These are phyloP conservation scores for Leistus spinibarbis DNA, from an alignment of 2,888 invertebrate genomes.

Conservation along the genomic window DNA sequence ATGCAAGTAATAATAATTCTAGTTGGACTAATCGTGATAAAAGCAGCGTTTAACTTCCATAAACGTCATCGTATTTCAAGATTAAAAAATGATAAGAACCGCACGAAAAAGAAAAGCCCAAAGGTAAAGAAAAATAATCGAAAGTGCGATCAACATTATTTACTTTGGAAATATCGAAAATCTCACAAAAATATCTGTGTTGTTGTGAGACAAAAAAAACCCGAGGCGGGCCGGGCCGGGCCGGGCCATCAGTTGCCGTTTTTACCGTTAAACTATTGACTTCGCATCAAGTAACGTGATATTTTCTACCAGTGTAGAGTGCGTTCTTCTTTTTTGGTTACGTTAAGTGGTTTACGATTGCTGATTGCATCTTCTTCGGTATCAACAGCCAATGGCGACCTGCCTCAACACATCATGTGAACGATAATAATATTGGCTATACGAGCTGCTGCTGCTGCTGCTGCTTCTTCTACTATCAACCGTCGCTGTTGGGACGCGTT, in stretches of 20 bases:
- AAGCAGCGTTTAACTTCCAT: slow-evolving; percentile 24
- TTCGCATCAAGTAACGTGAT: slow-evolving; percentile 36
- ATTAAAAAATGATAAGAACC: slow-evolving; percentile 29
- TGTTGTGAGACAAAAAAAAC: not conserved
- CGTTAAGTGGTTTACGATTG: slow-evolving; percentile 38
- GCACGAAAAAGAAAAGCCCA: slow-evolving; percentile 4
- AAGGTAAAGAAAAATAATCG: slow-evolving; percentile 23
- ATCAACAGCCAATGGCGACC: slow-evolving; percentile 11
- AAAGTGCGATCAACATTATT: slow-evolving; percentile 27
- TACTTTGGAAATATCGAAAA: slow-evolving; percentile 25
- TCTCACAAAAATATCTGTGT: slow-evolving; percentile 18
- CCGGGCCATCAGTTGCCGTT: slow-evolving; percentile 15
- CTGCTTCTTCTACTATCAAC: too few relatives aligned
- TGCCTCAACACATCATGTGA: slow-evolving; percentile 30
- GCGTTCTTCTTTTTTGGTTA: slow-evolving; percentile 27
- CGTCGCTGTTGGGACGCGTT: too few relatives aligned
- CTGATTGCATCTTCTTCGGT: slow-evolving; percentile 31
- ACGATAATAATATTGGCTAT: slow-evolving; percentile 19
- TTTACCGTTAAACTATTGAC: slow-evolving; percentile 35
- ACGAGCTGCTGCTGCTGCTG: too few relatives aligned
- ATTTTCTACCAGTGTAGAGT: slow-evolving; percentile 25
- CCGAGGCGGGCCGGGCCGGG: slow-evolving; percentile 6
- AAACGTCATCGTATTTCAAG: slow-evolving; percentile 34
- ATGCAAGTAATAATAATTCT: not conserved
- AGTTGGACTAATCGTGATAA: slow-evolving; percentile 22